These are phyloP conservation scores for Camponotus pennsylvanicus DNA, from an alignment of 1,140 invertebrate species.

Conservation along the genomic window DNA sequence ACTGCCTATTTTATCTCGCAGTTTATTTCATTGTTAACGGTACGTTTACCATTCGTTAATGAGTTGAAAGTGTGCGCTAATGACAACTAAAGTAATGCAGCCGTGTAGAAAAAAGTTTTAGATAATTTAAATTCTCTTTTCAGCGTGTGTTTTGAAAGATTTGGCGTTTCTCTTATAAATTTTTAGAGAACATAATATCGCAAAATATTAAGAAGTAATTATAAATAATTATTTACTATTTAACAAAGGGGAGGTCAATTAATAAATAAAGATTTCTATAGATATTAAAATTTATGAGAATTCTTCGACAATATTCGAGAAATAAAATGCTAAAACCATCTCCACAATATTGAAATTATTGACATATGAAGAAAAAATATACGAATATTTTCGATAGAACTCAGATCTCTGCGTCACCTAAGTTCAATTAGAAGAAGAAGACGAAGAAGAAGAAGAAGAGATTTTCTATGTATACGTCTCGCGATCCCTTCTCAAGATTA, in stretches of 20 bases:
- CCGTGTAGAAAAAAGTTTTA: conserved; percentile 5
- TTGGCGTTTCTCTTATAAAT: neutral
- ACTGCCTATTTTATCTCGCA: conserved; percentile 47
- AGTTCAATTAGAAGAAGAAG: conserved; percentile 53
- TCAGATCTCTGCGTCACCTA: neutral
- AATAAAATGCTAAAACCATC: neutral
- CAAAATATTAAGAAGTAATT: neutral
- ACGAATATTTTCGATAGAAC: neutral
- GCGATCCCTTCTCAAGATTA: conserved; percentile 63
- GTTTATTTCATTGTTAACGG: conserved; percentile 50
- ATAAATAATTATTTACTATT: neutral
- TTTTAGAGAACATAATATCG: neutral
- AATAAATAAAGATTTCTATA: neutral
- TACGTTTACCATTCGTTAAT: conserved; percentile 49
- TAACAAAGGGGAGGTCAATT: neutral
- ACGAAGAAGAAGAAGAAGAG: conserved; percentile 25
- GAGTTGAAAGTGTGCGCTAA: conserved; percentile 37
- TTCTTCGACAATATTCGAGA: neutral
- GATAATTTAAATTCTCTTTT: neutral
- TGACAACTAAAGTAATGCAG: conserved; percentile 23
- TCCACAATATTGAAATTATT: neutral
- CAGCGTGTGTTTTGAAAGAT: neutral
- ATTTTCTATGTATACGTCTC: conserved; percentile 33
- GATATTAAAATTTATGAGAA: neutral
- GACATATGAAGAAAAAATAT: neutral